Percentiles rank a stretch among this genome's conserved stretches.
Evolutionary conservation across 1,140 invertebrate species (phyloP).

Genomic region (Campoletis sonorensis): DNA sequence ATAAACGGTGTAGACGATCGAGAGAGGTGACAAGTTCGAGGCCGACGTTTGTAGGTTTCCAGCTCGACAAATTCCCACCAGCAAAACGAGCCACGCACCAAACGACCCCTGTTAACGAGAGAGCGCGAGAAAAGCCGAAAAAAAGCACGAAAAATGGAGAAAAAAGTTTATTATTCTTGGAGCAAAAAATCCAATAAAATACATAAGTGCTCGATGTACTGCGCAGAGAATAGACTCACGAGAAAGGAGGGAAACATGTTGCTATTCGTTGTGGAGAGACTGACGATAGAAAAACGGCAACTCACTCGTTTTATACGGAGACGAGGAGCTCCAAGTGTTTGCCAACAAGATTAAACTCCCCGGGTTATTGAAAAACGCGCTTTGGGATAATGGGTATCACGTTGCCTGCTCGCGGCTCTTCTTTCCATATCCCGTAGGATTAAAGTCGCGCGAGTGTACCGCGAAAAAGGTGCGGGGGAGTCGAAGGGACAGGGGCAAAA

Average conservation of each 20-base stretch:
- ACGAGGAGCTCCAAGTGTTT: slow-evolving; percentile 37
- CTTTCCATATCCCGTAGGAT: slow-evolving; percentile 21
- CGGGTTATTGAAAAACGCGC: slow-evolving; percentile 43
- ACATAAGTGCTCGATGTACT: background rate
- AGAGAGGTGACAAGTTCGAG: slow-evolving; percentile 46
- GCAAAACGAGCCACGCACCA: slow-evolving; percentile 12
- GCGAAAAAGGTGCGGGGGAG: background rate
- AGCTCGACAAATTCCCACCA: slow-evolving; percentile 42
- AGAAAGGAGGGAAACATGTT: slow-evolving; percentile 51
- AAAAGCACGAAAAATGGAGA: slow-evolving; percentile 10
- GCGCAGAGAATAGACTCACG: slow-evolving; percentile 47
- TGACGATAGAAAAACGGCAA: slow-evolving; percentile 21
- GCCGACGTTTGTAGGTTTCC: slow-evolving; percentile 35
- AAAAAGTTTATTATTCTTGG: background rate
- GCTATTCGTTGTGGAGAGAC: slow-evolving; percentile 9
- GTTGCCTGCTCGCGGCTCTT: background rate
- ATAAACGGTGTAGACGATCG: slow-evolving; percentile 51
- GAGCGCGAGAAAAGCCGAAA: slow-evolving; percentile 22
- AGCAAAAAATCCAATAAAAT: slow-evolving; percentile 25
- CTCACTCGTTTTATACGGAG: slow-evolving; percentile 47
- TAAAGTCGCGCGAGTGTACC: background rate
- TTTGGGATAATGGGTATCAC: slow-evolving; percentile 7
- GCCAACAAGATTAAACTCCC: background rate
- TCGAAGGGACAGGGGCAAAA: background rate
- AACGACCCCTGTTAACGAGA: slow-evolving; percentile 34